Evolutionary conservation across 2,888 invertebrate species (phyloP).

Genomic region (Ophioninae sp.): DNA sequence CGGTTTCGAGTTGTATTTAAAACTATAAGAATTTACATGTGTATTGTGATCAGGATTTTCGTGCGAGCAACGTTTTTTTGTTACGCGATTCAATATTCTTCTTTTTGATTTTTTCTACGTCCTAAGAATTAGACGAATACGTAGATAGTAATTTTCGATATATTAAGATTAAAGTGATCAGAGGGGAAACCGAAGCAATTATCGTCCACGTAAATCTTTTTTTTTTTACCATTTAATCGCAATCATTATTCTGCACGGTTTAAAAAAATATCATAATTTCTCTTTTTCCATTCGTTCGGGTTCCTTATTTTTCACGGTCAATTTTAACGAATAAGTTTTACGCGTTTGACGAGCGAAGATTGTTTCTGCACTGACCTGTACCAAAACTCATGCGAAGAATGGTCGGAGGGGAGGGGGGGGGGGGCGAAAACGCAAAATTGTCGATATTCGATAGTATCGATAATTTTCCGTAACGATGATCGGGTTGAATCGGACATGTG

Average conservation of each 20-base stretch:
- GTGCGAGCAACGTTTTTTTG: conserved; percentile 39
- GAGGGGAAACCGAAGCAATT: conserved; percentile 42
- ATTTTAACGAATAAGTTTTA: conserved; percentile 25
- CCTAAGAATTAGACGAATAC: conserved; percentile 53
- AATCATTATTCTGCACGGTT: conserved; percentile 50
- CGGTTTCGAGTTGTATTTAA: conserved; percentile 20
- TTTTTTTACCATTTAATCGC: conserved; percentile 52
- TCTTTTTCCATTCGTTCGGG: conserved; percentile 20
- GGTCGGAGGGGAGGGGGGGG: neutral
- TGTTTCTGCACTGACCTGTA: conserved; percentile 40
- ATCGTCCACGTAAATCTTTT: conserved; percentile 39
- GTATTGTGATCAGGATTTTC: conserved; percentile 20
- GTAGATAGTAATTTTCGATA: conserved; percentile 55
- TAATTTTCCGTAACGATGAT: neutral
- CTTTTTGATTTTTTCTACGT: conserved; percentile 47
- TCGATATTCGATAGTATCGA: neutral
- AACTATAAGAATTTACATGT: conserved; percentile 53
- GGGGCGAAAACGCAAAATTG: conserved; percentile 17
- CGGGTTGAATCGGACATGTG: neutral
- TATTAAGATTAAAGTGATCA: conserved; percentile 55
- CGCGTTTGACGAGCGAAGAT: conserved; percentile 38
- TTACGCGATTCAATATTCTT: conserved; percentile 35
- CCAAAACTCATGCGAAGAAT: conserved; percentile 1
- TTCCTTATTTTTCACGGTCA: conserved; percentile 4
- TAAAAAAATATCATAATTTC: conserved; percentile 44